Base-by-base conservation (phyloP, 2,113 vertebrate genomes). In the Myiozetetes cayanensis region DNA sequence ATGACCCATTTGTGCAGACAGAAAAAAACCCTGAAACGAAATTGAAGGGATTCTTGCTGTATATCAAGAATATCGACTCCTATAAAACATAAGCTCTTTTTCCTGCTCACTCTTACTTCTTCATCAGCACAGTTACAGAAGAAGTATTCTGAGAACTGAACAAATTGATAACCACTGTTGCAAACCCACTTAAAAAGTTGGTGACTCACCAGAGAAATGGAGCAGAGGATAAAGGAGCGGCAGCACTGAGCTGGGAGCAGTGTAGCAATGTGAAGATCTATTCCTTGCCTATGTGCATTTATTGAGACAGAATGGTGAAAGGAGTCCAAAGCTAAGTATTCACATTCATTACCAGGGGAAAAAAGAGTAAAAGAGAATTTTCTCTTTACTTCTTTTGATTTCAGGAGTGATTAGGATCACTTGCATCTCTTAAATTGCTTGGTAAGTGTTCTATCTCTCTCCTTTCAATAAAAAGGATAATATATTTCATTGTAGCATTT, bases 331-430 rank as follows among this genome's bases (percentile, higher is more conserved):
- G 52, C 76, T 55, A 68, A 84, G 76, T 25, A 95, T 90, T 93
- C 89, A 68, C 89, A 94, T 94, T 86, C 80, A 81, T 94, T 87
- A 87, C 33, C 43, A 43, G 37, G 55, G 10, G 84, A 80, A 86
- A 90, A 27, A 55, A 93, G 27, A 22, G 23, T 19, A 8, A 47
- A 79, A 88, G 85, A 55, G 35, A 93, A 71, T 88, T 89, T 86
- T 93, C 44, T 24, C n/a, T 85, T 94, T 86, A 72, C 46, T 94
- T 61, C 93, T 91, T 92, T 93, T 93, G 93, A 94, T 89, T 95
- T 94, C 89, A 79, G 93, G 66, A 95, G 84, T 72, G 93, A 94
- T 96, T 76, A 96, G 74, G 44, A 91, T 92, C 78, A 73, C 87
- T 52, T 79, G 65, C 39, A 12, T 72, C 80, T 87, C 84, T 89